A percentile compares a stretch with the other conserved stretches of the same genome.
Evolutionary conservation across 2,113 vertebrate species (phyloP).

Genomic region (Mixornis gularis): DNA sequence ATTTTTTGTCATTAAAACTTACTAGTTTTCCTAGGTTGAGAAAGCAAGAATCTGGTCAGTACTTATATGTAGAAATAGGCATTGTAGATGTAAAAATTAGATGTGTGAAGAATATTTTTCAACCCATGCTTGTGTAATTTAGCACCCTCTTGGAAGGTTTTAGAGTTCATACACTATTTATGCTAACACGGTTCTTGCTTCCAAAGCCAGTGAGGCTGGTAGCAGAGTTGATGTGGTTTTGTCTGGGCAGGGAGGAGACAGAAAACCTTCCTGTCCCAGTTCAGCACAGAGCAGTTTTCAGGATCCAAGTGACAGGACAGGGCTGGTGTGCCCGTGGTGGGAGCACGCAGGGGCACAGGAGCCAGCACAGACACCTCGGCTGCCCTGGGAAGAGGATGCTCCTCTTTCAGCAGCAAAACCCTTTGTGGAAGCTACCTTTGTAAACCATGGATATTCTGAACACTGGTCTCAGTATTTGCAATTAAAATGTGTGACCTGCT

Average conservation of each 20-base stretch:
- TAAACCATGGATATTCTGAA: fast-evolving
- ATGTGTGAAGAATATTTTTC: background rate
- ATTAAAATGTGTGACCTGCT: background rate
- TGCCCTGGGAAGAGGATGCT: background rate
- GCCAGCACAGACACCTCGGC: fast-evolving
- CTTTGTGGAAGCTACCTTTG: background rate
- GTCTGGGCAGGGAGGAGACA: background rate
- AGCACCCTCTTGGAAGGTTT: background rate
- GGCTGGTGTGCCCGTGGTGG: background rate
- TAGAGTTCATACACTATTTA: background rate
- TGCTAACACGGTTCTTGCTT: background rate
- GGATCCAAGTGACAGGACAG: background rate
- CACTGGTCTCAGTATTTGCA: background rate
- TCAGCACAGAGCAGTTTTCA: background rate
- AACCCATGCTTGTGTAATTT: background rate
- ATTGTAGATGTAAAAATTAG: background rate
- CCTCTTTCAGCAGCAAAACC: background rate
- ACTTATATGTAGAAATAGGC: background rate
- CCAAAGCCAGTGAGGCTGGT: background rate
- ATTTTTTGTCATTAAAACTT: background rate
- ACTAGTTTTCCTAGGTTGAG: background rate
- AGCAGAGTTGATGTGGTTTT: background rate
- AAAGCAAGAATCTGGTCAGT: background rate
- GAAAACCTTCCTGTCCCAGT: background rate
- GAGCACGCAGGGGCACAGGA: background rate